phyloP scores from a whole-genome alignment of 2,797 vertebrate genomes.

The Bothrops alternatus region DNA sequence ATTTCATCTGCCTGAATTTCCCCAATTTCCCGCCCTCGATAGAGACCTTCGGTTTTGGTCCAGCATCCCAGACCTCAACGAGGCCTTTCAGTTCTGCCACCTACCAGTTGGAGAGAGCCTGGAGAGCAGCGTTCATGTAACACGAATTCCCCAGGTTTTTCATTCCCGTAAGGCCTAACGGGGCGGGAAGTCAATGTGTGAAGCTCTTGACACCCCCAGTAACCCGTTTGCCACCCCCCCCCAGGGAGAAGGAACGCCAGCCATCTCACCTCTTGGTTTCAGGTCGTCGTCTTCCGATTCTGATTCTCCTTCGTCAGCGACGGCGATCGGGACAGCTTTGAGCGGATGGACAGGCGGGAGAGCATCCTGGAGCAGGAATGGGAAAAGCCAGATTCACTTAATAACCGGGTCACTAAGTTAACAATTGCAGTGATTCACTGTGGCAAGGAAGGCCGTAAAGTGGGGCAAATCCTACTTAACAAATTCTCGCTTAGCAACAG shows the following conservation, averaged over 20 bases:
- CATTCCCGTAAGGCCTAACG: conserved; percentile 94
- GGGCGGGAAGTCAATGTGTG: conserved; percentile 17
- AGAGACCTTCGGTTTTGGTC: background rate
- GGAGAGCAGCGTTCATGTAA: conserved; percentile 98
- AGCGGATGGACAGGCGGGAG: conserved; percentile 75
- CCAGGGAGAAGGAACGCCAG: background rate
- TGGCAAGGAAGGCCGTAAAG: too few relatives aligned
- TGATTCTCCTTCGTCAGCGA: conserved; percentile 94
- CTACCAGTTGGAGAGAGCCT: conserved; percentile 98
- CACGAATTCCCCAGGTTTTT: conserved; percentile 99
- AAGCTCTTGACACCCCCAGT: background rate
- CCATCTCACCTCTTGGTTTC: conserved; percentile 88
- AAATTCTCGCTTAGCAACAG: too few relatives aligned
- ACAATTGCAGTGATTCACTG: too few relatives aligned
- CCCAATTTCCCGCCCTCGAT: too few relatives aligned
- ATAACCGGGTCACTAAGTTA: too few relatives aligned
- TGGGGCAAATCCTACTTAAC: too few relatives aligned
- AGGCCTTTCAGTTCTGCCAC: conserved; percentile 34
- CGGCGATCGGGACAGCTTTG: conserved; percentile 91
- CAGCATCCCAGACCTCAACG: background rate
- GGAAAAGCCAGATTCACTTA: background rate
- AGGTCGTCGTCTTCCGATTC: conserved; percentile 97
- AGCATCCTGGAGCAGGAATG: conserved; percentile 68
- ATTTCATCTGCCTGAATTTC: too few relatives aligned
- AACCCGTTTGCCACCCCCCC: background rate